phyloP scores from a whole-genome alignment of 2,797 vertebrate species.

The Sebastes oblongus region DNA sequence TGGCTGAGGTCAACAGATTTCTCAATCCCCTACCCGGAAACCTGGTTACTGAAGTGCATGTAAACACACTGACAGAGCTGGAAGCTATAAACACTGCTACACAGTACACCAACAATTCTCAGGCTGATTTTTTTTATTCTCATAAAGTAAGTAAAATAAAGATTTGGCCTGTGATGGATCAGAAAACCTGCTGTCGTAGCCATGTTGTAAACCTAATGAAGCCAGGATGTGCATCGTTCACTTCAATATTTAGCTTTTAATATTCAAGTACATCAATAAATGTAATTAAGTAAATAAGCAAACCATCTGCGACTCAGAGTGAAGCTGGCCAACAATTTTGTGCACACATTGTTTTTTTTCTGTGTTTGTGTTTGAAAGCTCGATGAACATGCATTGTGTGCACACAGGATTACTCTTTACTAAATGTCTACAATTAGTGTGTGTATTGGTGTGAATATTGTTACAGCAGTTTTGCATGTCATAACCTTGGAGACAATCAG shows the following conservation, averaged over 20 bases:
- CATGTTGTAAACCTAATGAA: background rate
- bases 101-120: background rate
- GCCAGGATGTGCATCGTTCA: background rate
- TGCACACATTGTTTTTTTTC: background rate
- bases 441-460: background rate
- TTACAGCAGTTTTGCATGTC: background rate
- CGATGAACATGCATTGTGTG: background rate
- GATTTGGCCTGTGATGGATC: background rate
- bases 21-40: background rate
- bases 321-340: background rate
- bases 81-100: background rate
- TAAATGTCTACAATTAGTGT: slow-evolving; percentile 28
- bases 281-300: background rate
- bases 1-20: slow-evolving; percentile 1
- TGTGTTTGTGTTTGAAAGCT: background rate
- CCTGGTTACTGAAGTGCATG: background rate
- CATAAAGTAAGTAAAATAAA: background rate
- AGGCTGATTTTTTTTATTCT: background rate
- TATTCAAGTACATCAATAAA: slow-evolving; percentile 1
- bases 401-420: background rate
- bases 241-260: background rate
- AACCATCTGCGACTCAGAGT: background rate
- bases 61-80: background rate
- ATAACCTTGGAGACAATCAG: slow-evolving; percentile 13
- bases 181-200: background rate